Evolutionary conservation across 2,797 vertebrate genomes (phyloP), one percentile per base, ranked within the genome.

Genomic region (Amniataba percoides): DNA sequence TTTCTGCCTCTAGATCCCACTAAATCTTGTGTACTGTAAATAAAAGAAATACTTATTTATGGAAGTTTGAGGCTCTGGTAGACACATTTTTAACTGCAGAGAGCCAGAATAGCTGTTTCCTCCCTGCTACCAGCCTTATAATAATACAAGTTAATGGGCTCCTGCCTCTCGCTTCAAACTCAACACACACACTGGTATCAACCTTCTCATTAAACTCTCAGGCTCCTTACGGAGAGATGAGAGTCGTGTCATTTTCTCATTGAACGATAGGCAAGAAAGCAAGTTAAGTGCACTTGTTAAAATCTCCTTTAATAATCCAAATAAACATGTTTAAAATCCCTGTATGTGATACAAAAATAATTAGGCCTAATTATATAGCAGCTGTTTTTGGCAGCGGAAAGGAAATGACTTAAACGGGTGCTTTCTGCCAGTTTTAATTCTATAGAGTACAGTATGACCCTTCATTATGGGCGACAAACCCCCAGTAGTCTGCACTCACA

Each of bases 391-490:
- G 31, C 15, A 25, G 52, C 21, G 3, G 10, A 58, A 39, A 39
- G 34, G 36, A 65, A 61, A 56, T 51, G 8, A 57, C 36, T 46
- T 51, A 51, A 73, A 78, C 61, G 46, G 62, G 40, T 72, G 52
- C 57, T 65, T 57, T 60, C 39, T 45, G 46, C 49, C 69, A 55
- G 67, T 56, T 76, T 3, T 81, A 57, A 68, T 55, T 75, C 75
- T 77, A 60, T 65, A 55, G 61, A 64, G 66, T 66, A 45, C 34
- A 59, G 31, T 64, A 62, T 84, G 80, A 84, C 66, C 80, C 58
- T 70, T 81, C 69, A 80, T 87, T 78, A 81, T 71, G 62, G 65
- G 51, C 51, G 2, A 72, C 52, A 65, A 84, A 77, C 74, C 80
- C 80, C 74, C 65, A 25, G 79, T 51, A 57, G 73, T 63, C 80